Conservation (phyloP, 2,113 vertebrate genomes). For the Planiliza haematocheilus region DNA sequence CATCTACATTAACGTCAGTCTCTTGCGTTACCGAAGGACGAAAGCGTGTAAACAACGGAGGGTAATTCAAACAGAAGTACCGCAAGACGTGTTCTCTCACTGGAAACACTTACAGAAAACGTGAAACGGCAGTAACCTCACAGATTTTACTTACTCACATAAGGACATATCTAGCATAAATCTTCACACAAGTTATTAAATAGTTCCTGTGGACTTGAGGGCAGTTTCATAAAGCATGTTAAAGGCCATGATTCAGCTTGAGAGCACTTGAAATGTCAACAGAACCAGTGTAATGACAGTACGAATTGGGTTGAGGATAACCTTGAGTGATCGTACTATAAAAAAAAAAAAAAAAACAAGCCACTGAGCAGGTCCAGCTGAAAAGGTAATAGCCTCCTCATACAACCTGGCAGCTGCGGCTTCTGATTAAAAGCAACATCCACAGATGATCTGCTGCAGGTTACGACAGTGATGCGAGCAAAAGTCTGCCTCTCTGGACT, state of each 20-base stretch:
- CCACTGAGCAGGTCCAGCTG: slow-evolving; percentile 39
- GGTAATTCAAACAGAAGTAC: neutral
- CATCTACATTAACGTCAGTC: too few species aligned
- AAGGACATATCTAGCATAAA: slow-evolving; percentile 12
- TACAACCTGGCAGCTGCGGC: slow-evolving; percentile 38
- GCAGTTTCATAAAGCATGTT: slow-evolving; percentile 41
- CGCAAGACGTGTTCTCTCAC: too few species aligned
- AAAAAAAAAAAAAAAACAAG: too few species aligned
- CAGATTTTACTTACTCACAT: neutral
- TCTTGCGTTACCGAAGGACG: too few species aligned
- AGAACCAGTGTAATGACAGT: slow-evolving; percentile 39
- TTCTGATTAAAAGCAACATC: slow-evolving; percentile 48
- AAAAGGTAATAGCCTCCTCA: slow-evolving; percentile 50
- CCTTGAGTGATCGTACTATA: slow-evolving; percentile 58
- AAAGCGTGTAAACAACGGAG: neutral
- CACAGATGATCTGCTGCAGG: slow-evolving; percentile 34
- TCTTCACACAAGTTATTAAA: slow-evolving; percentile 31
- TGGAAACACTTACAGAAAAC: too few species aligned
- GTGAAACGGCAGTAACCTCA: neutral
- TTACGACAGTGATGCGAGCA: slow-evolving; percentile 8
- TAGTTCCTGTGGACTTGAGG: slow-evolving; percentile 32
- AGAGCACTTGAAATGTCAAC: slow-evolving; percentile 62
- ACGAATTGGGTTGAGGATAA: slow-evolving; percentile 55
- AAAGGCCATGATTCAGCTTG: slow-evolving; percentile 49
- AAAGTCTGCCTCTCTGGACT: slow-evolving; percentile 29